Evolutionary conservation across 2,888 invertebrate genomes (phyloP), one percentile per base, ranked within the genome.

Genomic region (Autographa gamma): DNA sequence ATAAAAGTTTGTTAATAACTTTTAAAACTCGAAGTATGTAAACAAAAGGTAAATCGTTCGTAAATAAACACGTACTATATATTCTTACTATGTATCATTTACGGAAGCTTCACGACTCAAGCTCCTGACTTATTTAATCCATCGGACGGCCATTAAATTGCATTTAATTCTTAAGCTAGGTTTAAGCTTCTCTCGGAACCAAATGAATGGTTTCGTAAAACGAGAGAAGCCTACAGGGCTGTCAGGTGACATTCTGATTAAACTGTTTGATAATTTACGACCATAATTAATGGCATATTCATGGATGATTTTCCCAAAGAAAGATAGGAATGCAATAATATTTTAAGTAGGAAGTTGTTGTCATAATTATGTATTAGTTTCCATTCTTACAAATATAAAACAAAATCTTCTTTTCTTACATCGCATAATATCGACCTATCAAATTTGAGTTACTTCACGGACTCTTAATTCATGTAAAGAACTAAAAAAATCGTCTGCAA

Each of bases 151-250:
- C 54, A 56, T 56, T 56, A 56, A 56, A 56, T 56, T 56, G 19
- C 54, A 56, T 56, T 56, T 56, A 56, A 56, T 56, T 19, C 54
- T 56, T 56, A 56, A 56, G 54, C 54, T 56, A 56, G 25, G 54
- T 56, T 56, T 56, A 56, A 56, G 54, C 54, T 19, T 19, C 54
- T 56, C 54, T 56, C 25, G 19, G 19, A 56, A 19, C 54, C 9
- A 25, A 56, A 56, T 56, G 54, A 56, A 56, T 25, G 54, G 54
- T 56, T 48, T 56, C 19, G 54, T 56, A 19, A 25, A 19, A 25
- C 25, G 19, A 19, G 19, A 5, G 19, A 25, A 14, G 54, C 54
- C 54, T 19, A 54, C 54, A 19, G 25, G 19, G 54, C 11, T 25
- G 54, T 25, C 54, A 56, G 19, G 54, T 13, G 54, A 13, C 16